These are phyloP conservation scores for Panagrolaimus sp. DNA, from an alignment of 1,140 invertebrate genomes.

Conservation along the genomic window DNA sequence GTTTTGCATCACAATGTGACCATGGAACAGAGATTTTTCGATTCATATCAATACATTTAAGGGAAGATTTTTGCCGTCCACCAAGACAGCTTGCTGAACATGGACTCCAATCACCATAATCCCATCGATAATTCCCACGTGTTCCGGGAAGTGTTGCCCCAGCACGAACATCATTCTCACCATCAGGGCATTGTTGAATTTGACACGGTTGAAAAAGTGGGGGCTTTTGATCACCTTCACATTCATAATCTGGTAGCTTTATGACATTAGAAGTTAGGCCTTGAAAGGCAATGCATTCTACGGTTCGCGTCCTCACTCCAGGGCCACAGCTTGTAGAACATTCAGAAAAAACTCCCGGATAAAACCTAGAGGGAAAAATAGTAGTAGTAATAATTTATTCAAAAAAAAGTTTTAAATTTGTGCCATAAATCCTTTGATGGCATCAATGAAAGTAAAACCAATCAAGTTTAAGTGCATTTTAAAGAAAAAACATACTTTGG, in stretches of 20 bases:
- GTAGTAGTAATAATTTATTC: neutral
- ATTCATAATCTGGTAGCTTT: conserved; percentile 51
- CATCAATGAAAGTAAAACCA: no score
- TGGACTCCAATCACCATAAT: conserved; percentile 66
- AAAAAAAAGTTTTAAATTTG: neutral
- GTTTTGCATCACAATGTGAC: conserved; percentile 70
- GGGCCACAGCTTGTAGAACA: conserved; percentile 71
- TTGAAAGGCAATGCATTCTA: conserved; percentile 66
- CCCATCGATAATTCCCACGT: conserved; percentile 55
- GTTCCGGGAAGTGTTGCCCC: neutral
- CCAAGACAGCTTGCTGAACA: conserved; percentile 90
- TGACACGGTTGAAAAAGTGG: conserved; percentile 50
- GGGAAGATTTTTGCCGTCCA: conserved; percentile 77
- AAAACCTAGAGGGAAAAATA: conserved; percentile 28
- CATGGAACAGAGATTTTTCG: conserved; percentile 76
- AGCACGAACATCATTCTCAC: neutral
- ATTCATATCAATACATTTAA: conserved; percentile 79
- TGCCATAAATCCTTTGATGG: no score
- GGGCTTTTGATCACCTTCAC: conserved; percentile 46
- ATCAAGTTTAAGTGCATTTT: no score
- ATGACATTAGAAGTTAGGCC: conserved; percentile 39
- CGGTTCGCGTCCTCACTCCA: conserved; percentile 66
- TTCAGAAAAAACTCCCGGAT: conserved; percentile 71
- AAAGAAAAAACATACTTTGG: neutral
- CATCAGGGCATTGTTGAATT: conserved; percentile 26